Percentiles rank a stretch among this genome's conserved stretches.
These are phyloP conservation scores for Trinectes maculatus DNA, from an alignment of 2,113 vertebrate species.

Conservation along the genomic window DNA sequence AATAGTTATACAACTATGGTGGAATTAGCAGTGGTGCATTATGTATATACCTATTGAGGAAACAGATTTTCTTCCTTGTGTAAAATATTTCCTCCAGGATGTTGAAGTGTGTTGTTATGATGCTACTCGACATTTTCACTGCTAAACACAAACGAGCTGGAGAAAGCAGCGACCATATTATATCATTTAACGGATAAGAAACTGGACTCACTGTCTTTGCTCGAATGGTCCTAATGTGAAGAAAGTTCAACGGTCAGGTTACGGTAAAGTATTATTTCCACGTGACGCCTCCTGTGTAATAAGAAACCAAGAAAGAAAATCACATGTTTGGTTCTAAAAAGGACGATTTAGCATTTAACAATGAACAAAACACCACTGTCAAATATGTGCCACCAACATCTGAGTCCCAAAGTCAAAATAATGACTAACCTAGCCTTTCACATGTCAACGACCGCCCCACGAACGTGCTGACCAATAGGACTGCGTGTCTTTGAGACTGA, in stretches of 20 bases:
- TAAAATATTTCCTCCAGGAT: background rate
- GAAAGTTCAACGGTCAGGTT: slow-evolving; percentile 33
- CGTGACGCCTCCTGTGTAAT: slow-evolving; percentile 36
- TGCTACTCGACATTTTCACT: background rate
- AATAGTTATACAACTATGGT: background rate
- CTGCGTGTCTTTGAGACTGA: slow-evolving; percentile 3
- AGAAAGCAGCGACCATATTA: background rate
- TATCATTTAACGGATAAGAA: background rate
- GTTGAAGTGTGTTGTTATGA: background rate
- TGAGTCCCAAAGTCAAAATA: background rate
- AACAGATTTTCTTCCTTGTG: background rate
- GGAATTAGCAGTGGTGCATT: background rate
- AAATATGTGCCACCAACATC: background rate
- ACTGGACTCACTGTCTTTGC: slow-evolving; percentile 61
- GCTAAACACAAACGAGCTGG: background rate
- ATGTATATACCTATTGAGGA: background rate
- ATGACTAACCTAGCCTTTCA: slow-evolving; percentile 43
- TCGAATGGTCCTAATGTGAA: slow-evolving; percentile 1
- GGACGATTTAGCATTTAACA: background rate
- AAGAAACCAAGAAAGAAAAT: slow-evolving; percentile 13
- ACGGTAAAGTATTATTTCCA: slow-evolving; percentile 28
- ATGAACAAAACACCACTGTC: background rate
- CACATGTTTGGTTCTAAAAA: background rate
- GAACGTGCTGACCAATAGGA: slow-evolving; percentile 52
- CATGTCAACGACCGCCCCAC: slow-evolving; percentile 2